These are phyloP conservation scores for Barypeithes pellucidus DNA, from an alignment of 2,888 invertebrate species.

Conservation along the genomic window DNA sequence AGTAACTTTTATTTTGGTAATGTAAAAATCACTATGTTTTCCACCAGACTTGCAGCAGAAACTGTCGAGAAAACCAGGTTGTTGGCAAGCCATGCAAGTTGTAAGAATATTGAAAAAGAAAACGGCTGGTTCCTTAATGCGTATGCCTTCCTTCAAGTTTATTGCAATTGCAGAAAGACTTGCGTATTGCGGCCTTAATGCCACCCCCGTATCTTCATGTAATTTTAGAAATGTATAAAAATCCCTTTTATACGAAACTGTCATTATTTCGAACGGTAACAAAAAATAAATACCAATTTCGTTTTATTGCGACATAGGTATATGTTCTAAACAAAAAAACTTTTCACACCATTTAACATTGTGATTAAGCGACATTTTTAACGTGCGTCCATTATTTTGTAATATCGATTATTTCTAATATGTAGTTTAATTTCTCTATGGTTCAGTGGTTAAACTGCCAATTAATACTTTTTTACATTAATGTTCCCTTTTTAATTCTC, in stretches of 20 bases:
- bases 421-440: neutral
- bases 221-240: neutral
- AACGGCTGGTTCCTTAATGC: too few species aligned
- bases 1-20: too few species aligned
- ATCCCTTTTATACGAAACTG: neutral
- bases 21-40: too few species aligned
- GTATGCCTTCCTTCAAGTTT: too few species aligned
- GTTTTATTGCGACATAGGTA: slow-evolving; percentile 9
- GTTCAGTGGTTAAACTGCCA: neutral
- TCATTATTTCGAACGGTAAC: neutral
- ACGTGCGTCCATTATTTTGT: slow-evolving; percentile 7
- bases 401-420: neutral
- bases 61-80: too few species aligned
- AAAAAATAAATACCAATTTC: slow-evolving; percentile 15
- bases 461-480: neutral
- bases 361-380: slow-evolving; percentile 21
- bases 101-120: too few species aligned
- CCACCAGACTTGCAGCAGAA: too few species aligned
- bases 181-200: too few species aligned
- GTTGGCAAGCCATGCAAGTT: too few species aligned
- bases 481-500: too few species aligned
- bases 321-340: slow-evolving; percentile 14
- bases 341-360: slow-evolving; percentile 25
- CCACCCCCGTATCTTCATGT: too few species aligned
- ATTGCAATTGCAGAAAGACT: too few species aligned